phyloP scores from a whole-genome alignment of 53 echinoderm and acorn worm species.

The Glandiceps talaboti region DNA sequence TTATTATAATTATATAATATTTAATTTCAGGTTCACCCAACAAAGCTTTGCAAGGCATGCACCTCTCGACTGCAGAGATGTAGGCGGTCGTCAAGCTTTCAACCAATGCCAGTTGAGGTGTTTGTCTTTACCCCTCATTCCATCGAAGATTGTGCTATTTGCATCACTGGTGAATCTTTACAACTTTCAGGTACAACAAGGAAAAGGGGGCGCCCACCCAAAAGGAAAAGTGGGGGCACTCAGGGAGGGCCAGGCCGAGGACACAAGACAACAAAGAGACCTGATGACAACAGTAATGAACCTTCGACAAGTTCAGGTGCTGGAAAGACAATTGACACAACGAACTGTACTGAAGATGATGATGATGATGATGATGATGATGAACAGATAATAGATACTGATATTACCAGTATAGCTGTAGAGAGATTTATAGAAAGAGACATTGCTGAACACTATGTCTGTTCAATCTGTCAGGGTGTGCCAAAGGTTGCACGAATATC shows the following conservation, averaged over 20 bases:
- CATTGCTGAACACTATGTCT: neutral
- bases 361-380: neutral
- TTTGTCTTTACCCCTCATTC: neutral
- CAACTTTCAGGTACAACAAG: neutral
- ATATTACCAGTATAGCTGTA: neutral
- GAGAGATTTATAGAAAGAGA: neutral
- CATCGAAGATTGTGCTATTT: neutral
- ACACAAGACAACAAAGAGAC: neutral
- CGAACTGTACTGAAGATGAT: neutral
- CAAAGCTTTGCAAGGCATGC: neutral
- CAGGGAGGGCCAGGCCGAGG: neutral
- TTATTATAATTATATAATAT: too few relatives aligned
- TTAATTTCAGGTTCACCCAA: neutral
- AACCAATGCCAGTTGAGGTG: neutral
- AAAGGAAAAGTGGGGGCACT: neutral
- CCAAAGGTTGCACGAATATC: neutral
- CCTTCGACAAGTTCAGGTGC: neutral
- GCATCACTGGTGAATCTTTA: neutral
- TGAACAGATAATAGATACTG: neutral
- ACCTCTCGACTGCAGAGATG: neutral
- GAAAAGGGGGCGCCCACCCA: neutral
- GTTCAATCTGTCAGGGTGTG: neutral
- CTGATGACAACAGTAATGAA: neutral
- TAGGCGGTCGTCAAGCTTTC: neutral
- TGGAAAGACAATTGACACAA: neutral